Conservation (phyloP, 1,140 invertebrate species). For the Bombus pascuorum region DNA sequence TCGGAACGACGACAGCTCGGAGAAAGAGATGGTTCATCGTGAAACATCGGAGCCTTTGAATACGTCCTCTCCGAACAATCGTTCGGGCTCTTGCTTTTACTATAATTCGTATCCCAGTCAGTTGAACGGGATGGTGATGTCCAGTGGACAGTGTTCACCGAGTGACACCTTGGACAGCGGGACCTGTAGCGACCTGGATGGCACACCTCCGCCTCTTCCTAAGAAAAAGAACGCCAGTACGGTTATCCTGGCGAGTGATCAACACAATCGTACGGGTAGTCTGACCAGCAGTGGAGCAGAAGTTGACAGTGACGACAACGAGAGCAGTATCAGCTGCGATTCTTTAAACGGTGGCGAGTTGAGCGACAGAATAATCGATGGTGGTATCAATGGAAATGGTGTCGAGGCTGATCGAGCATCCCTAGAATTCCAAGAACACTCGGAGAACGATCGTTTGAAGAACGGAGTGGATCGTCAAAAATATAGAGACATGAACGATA, state of each 20-base stretch:
- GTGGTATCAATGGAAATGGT: neutral
- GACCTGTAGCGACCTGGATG: constrained; percentile 91
- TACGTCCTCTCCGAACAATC: constrained; percentile 42
- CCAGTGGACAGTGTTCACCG: constrained; percentile 90
- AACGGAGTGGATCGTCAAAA: constrained; percentile 7
- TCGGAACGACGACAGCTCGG: constrained; percentile 27
- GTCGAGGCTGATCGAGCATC: constrained; percentile 62
- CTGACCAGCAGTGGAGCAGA: constrained; percentile 84
- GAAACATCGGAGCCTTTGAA: constrained; percentile 62
- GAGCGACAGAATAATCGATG: constrained; percentile 18
- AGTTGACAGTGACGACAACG: constrained; percentile 86
- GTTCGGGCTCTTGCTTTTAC: constrained; percentile 82
- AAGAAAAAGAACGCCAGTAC: constrained; percentile 85
- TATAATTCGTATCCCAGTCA: constrained; percentile 82
- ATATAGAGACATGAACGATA: constrained; percentile 7
- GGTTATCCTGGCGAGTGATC: constrained; percentile 80
- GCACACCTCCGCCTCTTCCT: constrained; percentile 87
- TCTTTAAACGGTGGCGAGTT: constrained; percentile 87
- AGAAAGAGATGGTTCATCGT: constrained; percentile 73
- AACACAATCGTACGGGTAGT: constrained; percentile 82
- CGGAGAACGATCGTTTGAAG: constrained; percentile 5
- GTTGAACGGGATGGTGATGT: constrained; percentile 83
- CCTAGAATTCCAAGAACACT: neutral
- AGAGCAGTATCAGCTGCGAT: constrained; percentile 88
- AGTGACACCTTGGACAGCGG: constrained; percentile 91